Base-by-base conservation (phyloP, 2,888 invertebrate genomes). In the Drosophila affinis region DNA sequence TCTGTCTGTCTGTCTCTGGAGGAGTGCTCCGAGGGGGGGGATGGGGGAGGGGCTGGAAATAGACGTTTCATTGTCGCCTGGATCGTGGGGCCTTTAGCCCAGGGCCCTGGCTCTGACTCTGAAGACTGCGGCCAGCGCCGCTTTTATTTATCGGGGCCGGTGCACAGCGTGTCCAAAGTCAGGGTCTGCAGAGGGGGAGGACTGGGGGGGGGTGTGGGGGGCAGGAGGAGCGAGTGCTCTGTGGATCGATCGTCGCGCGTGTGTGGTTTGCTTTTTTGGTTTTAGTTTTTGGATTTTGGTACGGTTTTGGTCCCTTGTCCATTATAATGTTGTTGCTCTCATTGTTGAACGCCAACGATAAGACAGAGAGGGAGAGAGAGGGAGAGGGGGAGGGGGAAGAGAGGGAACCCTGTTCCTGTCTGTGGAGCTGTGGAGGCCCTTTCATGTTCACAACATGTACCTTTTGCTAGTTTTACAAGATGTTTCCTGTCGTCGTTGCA, bases 401-500 rank as follows among this genome's bases (percentile, higher is more conserved):
- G 34, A 5, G 2, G 0, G 24, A 29, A 2, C 3, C n/a, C 39
- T 39, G 39, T 39, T 14, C 7, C 39, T 39, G 39, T 54, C 55
- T 27, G 21, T 21, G 45, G 34, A 59, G 52, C 53, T 52, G 48
- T 39, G 14, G 39, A 62, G 71, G 78, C 83, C 88, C 81, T 89
- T 87, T 87, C 80, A 83, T 89, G 90, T 89, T 89, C 89, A 87
- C 90, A 90, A 89, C 89, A 88, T 91, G 91, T 90, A 77, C 76
- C 86, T 84, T 84, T 86, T 85, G 88, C 91, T 89, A 83, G 91
- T 91, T 91, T 90, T 90, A 91, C 91, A 91, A 89, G 90, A 91
- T 91, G 91, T 91, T 91, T 91, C 91, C 92, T 91, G 91, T 91
- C 92, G 88, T 89, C 91, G 91, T 90, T 90, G 34, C 34, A 14